Base-by-base conservation (phyloP, 2,797 vertebrate genomes). In the Chaetodon trifasciatus region DNA sequence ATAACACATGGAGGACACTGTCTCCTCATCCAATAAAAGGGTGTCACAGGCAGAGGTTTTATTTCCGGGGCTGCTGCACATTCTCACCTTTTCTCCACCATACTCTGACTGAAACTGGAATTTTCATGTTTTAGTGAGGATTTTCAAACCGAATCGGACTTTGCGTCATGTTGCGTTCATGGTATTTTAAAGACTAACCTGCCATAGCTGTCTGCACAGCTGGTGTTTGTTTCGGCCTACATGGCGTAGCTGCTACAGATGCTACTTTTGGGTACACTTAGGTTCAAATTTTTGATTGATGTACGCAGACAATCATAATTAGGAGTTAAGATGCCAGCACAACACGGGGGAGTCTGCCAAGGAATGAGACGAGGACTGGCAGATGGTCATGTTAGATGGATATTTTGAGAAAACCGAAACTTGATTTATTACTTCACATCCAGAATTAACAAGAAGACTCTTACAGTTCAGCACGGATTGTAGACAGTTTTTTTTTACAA, bases 201-300 rank as follows among this genome's bases (percentile, higher is more conserved):
- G 57, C 42, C n/a, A 3, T 63, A 67, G 50, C 44, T 82, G 67
- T 24, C 50, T 53, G 61, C 68, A 70, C 81, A 87, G 83, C 70
- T 85, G 76, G 60, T 84, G 72, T 74, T 83, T 78, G 77, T 81
- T 83, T 32, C 28, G 3, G 28, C 28, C 28, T 83, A 72, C 78
- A 55, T 5, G 40, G 40, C 12, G 32, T 62, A 60, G 76, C 63
- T 70, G 77, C 69, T 60, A 1, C 69, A 81, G 69, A 81, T 74
- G 69, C 32, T 66, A 21, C 40, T 70, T 68, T 65, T 16, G 13
- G 74, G 40, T 40, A 1, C 32, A 49, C 11, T 66, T 3, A 17
- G 17, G 28, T 58, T 52, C 32, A 15, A 35, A 28, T 58, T 56
- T 50, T 40, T 32, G 58, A 80, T 16, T 46, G 28, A 65, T 50